A percentile compares a stretch with the other conserved stretches of the same genome.
Conservation (phyloP, 2,113 vertebrate species). For the Panurus biarmicus region DNA sequence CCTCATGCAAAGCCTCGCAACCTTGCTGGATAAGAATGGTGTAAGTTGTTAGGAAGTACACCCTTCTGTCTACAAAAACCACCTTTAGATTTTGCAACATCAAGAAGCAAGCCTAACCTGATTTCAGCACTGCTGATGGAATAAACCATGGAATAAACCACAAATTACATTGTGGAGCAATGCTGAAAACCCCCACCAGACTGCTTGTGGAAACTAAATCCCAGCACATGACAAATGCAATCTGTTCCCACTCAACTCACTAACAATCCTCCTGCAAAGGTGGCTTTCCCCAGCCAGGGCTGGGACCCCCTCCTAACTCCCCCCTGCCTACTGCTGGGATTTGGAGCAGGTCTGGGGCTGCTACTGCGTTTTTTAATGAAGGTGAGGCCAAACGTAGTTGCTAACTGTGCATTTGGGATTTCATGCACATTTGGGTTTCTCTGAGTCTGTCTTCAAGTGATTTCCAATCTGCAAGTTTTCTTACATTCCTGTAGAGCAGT, state of each 20-base stretch:
- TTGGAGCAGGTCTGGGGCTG: not conserved
- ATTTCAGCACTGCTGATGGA: not conserved
- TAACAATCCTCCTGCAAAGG: not conserved
- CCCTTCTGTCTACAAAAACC: not conserved
- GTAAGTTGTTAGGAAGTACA: not conserved
- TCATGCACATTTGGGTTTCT: not conserved
- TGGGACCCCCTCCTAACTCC: not conserved
- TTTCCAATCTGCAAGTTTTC: not conserved
- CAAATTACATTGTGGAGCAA: not conserved
- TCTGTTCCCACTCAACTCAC: not conserved
- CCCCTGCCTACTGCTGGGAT: not conserved
- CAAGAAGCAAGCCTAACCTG: not conserved
- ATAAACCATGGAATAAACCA: not conserved
- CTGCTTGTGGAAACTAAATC: not conserved
- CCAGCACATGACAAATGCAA: not conserved
- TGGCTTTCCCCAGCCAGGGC: not conserved
- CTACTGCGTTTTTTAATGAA: not conserved
- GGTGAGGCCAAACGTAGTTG: not conserved
- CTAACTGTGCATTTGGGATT: not conserved
- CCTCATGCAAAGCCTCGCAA: not conserved
- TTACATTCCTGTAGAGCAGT: not conserved
- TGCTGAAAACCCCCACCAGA: not conserved
- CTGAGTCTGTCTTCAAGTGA: not conserved
- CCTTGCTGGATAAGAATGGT: not conserved
- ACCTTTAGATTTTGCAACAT: not conserved